Base-by-base conservation (phyloP, 2,797 vertebrate genomes). In the Sorex maritimensis region DNA sequence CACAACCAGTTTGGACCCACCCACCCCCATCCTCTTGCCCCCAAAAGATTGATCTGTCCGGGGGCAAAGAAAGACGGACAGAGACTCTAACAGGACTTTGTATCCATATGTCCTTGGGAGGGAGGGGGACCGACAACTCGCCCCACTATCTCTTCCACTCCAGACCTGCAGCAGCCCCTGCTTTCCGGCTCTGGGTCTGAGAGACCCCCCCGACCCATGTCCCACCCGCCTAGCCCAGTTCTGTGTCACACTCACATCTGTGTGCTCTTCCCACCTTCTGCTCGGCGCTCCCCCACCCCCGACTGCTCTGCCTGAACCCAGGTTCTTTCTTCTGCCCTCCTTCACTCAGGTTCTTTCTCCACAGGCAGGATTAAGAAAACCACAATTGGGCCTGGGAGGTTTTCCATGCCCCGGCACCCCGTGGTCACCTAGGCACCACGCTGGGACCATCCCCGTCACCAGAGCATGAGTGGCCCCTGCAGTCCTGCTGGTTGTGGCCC, bases 241-340 rank as follows among this genome's bases (percentile, higher is more conserved):
- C 74, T 21, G 6, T 41, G 61, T 91, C 89, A 34, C 81, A 85
- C 79, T 93, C 83, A 87, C 46, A 44, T 75, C 30, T 63, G 23
- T 30, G 34, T 4, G 26, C 24, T 14, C 81, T 49, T 65, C 46
- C 61, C 71, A 11, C 44, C 34, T 84, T 71, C 28, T 44, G 23
- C n/a, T 9, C 34, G 26, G 44, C 24, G 14, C 30, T 58, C 19
- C 28, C 44, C 83, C 78, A 38, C 41, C 63, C 28, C 63, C 46
- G 49, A n/a, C n/a, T 79, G 79, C 63, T 12, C n/a, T 10, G 28
- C 84, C 41, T 77, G 81, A 17, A n/a, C 4, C 65, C 52, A 65
- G 58, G 63, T 79, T 15, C 30, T 30, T 28, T 41, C 63, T 85
- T 67, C 81, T 8, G 38, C 49, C 10, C 73, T 0, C 2, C 30